Percentiles rank a stretch among this genome's conserved stretches.
These are phyloP conservation scores for Arrhamphus sclerolepis DNA, from an alignment of 2,797 vertebrate genomes.

Conservation along the genomic window DNA sequence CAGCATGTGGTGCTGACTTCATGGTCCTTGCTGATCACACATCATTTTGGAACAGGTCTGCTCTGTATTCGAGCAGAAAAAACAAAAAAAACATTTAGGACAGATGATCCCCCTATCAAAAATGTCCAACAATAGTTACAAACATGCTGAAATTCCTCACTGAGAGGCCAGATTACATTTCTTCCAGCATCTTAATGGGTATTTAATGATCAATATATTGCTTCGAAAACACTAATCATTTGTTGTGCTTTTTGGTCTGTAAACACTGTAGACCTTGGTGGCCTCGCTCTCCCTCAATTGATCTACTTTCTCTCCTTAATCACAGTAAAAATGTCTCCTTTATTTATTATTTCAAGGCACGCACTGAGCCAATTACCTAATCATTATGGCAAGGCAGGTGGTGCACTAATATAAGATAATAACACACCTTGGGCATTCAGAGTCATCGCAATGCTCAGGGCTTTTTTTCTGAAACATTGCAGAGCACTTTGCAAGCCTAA, in stretches of 20 bases:
- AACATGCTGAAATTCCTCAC: neutral
- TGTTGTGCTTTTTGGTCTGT: too few species aligned
- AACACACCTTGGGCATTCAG: constrained; percentile 80
- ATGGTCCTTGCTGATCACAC: neutral
- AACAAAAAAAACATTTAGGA: neutral
- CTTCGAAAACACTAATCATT: too few species aligned
- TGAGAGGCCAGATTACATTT: neutral
- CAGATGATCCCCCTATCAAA: too few species aligned
- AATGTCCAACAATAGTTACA: neutral
- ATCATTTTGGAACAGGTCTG: constrained; percentile 1
- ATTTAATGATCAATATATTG: constrained; percentile 9
- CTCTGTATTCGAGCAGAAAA: too few species aligned
- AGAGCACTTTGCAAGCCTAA: constrained; percentile 64
- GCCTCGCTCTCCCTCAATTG: constrained; percentile 39
- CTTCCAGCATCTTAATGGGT: neutral
- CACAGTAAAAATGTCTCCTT: constrained; percentile 70
- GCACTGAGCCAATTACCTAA: constrained; percentile 81
- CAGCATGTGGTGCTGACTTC: neutral
- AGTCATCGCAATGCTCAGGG: constrained; percentile 66
- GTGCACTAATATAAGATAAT: constrained; percentile 83
- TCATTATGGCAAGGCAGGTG: constrained; percentile 84
- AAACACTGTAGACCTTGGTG: constrained; percentile 8
- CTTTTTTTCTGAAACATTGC: constrained; percentile 57
- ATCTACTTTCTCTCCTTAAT: constrained; percentile 66
- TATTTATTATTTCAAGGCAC: constrained; percentile 81